Conservation (phyloP, 2,797 vertebrate genomes). For the Pithecia hirsuta region DNA sequence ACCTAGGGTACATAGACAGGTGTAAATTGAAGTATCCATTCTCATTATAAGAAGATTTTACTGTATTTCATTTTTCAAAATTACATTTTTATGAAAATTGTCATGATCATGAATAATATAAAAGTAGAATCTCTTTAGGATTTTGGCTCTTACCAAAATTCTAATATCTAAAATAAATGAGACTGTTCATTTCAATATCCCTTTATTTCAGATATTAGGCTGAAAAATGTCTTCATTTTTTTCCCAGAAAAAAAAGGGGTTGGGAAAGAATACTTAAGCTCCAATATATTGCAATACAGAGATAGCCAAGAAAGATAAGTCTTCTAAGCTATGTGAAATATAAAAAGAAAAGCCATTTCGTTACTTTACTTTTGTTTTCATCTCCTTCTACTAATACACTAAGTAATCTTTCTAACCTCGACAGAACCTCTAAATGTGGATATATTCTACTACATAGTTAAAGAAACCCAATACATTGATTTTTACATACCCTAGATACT, state of each 20-base stretch:
- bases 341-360: constrained; percentile 53
- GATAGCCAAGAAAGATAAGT: constrained; percentile 53
- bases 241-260: not conserved
- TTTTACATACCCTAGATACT: not conserved
- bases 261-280: constrained; percentile 55
- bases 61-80: constrained; percentile 24
- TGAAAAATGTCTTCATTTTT: constrained; percentile 38
- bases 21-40: not conserved
- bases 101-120: not conserved
- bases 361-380: constrained; percentile 44
- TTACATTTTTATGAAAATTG: constrained; percentile 17
- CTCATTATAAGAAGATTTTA: not conserved
- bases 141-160: constrained; percentile 30
- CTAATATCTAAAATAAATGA: constrained; percentile 54
- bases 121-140: constrained; percentile 9
- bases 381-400: constrained; percentile 19
- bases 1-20: not conserved
- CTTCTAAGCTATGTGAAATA: constrained; percentile 51
- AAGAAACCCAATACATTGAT: not conserved
- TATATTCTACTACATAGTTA: not conserved
- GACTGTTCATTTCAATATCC: not conserved
- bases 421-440: not conserved
- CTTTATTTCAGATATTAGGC: constrained; percentile 43
- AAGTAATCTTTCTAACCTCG: constrained; percentile 11
- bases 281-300: constrained; percentile 65